Conservation (phyloP, 2,113 vertebrate species). For the Lanius ludovicianus region DNA sequence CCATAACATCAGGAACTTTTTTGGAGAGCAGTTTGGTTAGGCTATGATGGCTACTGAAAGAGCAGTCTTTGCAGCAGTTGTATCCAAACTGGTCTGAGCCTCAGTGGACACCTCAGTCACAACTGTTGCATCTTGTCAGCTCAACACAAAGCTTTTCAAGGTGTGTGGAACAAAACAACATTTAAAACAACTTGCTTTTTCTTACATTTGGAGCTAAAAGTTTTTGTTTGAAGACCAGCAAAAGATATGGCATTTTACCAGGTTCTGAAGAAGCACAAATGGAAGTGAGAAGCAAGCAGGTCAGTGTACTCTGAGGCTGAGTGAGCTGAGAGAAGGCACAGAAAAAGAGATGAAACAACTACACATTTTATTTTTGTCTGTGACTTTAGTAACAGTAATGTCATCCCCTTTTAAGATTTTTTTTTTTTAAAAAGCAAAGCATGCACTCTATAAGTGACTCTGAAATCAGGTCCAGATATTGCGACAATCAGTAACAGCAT, state of each 20-base stretch:
- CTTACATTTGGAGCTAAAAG: neutral
- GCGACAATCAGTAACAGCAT: fast-evolving
- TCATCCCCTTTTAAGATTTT: neutral
- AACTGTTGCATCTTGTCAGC: neutral
- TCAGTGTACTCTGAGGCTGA: neutral
- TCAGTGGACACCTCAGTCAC: neutral
- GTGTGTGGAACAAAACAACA: neutral
- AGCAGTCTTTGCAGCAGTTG: neutral
- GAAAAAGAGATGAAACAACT: neutral
- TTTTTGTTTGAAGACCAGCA: neutral
- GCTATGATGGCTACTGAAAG: neutral
- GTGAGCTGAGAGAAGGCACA: neutral
- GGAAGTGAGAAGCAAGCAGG: neutral
- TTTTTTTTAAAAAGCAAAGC: neutral
- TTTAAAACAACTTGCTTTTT: neutral
- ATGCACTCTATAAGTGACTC: neutral
- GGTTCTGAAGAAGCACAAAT: neutral
- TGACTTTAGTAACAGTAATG: neutral
- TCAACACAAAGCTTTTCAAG: neutral
- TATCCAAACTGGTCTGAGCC: neutral
- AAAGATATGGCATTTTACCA: neutral
- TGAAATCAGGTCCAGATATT: neutral
- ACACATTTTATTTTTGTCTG: neutral
- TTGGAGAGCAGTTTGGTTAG: neutral
- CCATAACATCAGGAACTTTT: neutral